Conservation (phyloP, 2,113 vertebrate genomes). For the Larimichthys crocea region DNA sequence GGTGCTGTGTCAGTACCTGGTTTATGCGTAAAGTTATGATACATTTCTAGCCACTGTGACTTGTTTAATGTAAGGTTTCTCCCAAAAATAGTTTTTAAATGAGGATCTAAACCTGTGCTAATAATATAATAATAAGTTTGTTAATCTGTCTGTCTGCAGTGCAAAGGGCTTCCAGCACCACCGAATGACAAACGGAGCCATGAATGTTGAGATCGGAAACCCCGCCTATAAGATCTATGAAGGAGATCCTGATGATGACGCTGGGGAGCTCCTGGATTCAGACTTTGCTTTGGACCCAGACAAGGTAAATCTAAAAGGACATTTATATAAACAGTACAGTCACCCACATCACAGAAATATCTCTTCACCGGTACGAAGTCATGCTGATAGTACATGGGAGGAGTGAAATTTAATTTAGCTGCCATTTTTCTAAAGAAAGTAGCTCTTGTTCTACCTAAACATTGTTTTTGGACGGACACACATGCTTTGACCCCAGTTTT, state of each 20-base stretch:
- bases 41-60: slow-evolving; percentile 42
- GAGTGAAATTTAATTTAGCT: neutral
- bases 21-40: slow-evolving; percentile 31
- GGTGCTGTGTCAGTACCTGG: slow-evolving; percentile 47
- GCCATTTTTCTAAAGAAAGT: neutral
- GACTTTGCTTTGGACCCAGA: slow-evolving; percentile 96
- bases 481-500: neutral
- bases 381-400: neutral
- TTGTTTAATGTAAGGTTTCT: slow-evolving; percentile 42
- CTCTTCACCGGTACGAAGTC: no score
- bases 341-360: neutral
- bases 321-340: neutral
- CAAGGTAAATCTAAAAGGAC: slow-evolving; percentile 84
- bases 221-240: slow-evolving; percentile 99
- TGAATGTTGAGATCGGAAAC: slow-evolving; percentile 98
- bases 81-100: neutral
- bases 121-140: slow-evolving; percentile 16
- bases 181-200: slow-evolving; percentile 96
- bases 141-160: slow-evolving; percentile 77
- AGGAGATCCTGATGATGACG: slow-evolving; percentile 94
- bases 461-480: neutral
- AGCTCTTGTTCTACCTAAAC: neutral
- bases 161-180: slow-evolving; percentile 99
- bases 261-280: slow-evolving; percentile 93
- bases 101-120: neutral